Conservation (phyloP, 2,888 invertebrate species). For the Orthonevra nobilis region DNA sequence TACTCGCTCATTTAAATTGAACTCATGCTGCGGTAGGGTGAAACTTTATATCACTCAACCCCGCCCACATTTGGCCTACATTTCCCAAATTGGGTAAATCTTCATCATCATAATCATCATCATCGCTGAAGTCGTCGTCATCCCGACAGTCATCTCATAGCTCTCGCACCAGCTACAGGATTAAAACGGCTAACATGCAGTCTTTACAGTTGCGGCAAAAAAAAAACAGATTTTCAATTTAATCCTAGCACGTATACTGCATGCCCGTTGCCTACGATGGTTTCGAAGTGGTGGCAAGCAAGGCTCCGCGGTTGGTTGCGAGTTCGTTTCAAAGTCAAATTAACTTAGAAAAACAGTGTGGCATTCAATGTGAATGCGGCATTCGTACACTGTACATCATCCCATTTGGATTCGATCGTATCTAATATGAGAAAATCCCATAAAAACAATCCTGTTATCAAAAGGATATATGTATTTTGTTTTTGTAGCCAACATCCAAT, state of each 20-base stretch:
- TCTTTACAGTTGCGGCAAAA: conserved; percentile 3
- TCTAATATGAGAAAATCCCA: conserved; percentile 53
- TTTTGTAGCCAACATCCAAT: conserved; percentile 21
- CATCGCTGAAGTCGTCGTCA: conserved; percentile 19
- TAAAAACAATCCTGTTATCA: conserved; percentile 68
- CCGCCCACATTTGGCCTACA: conserved; percentile 50
- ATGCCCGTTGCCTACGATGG: conserved; percentile 43
- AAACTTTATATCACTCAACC: conserved; percentile 5
- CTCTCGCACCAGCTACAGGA: too few species aligned
- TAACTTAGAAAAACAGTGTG: conserved; percentile 67
- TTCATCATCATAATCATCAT: conserved; percentile 33
- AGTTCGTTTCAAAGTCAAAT: conserved; percentile 65
- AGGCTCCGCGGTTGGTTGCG: conserved; percentile 35
- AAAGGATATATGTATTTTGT: conserved; percentile 41
- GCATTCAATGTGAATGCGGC: conserved; percentile 42
- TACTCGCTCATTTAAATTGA: conserved; percentile 40
- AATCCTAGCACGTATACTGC: conserved; percentile 68
- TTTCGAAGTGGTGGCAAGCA: conserved; percentile 9
- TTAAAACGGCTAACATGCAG: conserved; percentile 21
- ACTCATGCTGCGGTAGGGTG: conserved; percentile 15
- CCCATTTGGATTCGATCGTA: conserved; percentile 66
- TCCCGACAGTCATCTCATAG: too few species aligned
- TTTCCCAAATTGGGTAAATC: conserved; percentile 67
- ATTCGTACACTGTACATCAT: conserved; percentile 31
- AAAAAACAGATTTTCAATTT: conserved; percentile 63